Evolutionary conservation across 2,797 vertebrate genomes (phyloP).

Genomic region (Galaxias olidus): DNA sequence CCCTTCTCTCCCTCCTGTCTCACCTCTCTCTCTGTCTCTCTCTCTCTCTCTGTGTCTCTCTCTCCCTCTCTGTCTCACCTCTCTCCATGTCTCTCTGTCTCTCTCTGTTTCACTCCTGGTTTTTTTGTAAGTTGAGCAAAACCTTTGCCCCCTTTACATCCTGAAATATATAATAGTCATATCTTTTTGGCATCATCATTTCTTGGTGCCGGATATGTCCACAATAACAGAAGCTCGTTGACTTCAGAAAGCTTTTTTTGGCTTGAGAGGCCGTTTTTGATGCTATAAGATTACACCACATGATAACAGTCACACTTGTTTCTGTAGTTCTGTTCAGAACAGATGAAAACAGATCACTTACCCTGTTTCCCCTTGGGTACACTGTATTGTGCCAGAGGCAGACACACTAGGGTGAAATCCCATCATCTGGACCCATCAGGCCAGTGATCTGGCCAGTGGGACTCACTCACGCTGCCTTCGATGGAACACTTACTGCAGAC

Average conservation of each 20-base stretch:
- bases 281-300: too few relatives aligned
- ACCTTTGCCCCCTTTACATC: too few relatives aligned
- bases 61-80: background rate
- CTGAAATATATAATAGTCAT: too few relatives aligned
- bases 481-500: slow-evolving; percentile 33
- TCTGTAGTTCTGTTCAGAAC: background rate
- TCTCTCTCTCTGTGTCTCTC: background rate
- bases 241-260: too few relatives aligned
- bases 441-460: slow-evolving; percentile 37
- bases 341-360: slow-evolving; percentile 16
- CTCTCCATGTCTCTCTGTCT: background rate
- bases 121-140: too few relatives aligned
- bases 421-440: slow-evolving; percentile 36
- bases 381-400: background rate
- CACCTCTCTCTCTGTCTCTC: too few relatives aligned
- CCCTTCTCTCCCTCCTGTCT: too few relatives aligned
- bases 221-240: too few relatives aligned
- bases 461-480: slow-evolving; percentile 37
- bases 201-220: too few relatives aligned
- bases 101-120: background rate
- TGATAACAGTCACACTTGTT: background rate
- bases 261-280: too few relatives aligned
- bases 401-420: slow-evolving; percentile 39
- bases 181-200: too few relatives aligned
- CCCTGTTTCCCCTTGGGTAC: background rate